A percentile compares a stretch with the other conserved stretches of the same genome.
Conservation (phyloP, 2,888 invertebrate species). For the Emmelina monodactyla region DNA sequence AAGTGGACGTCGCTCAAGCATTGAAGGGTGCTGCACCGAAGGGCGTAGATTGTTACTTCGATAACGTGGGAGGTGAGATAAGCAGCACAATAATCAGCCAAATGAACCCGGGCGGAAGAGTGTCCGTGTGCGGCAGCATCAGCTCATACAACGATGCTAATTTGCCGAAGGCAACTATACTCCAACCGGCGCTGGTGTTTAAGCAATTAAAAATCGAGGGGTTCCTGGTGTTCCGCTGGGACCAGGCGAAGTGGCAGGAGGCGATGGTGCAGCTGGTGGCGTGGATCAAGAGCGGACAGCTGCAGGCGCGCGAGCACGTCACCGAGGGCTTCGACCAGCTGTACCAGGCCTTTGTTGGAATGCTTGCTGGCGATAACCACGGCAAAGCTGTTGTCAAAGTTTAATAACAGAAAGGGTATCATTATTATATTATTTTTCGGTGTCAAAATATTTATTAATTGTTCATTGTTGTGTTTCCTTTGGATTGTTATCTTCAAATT, state of each 20-base stretch:
- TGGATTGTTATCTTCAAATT: too few relatives aligned
- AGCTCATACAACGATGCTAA: constrained; percentile 34
- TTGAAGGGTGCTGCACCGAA: constrained; percentile 71
- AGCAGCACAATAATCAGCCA: constrained; percentile 64
- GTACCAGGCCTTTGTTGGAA: constrained; percentile 70
- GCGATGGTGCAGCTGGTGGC: constrained; percentile 63
- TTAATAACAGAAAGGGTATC: too few relatives aligned
- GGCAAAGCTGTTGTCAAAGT: constrained; percentile 75
- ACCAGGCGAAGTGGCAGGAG: constrained; percentile 60
- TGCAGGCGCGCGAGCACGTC: constrained; percentile 70
- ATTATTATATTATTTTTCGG: background rate
- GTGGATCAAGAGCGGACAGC: constrained; percentile 72
- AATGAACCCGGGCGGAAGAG: constrained; percentile 57
- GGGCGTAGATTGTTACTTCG: constrained; percentile 79
- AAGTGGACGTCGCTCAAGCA: constrained; percentile 53
- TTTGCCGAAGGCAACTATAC: constrained; percentile 34
- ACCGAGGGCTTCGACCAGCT: constrained; percentile 75
- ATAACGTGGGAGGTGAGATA: constrained; percentile 76
- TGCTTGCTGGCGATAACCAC: constrained; percentile 68
- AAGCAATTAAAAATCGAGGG: constrained; percentile 71
- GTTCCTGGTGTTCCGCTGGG: constrained; percentile 61
- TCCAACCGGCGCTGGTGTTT: constrained; percentile 63
- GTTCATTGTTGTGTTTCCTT: too few relatives aligned
- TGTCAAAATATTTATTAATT: too few relatives aligned
- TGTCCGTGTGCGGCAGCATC: constrained; percentile 34